A percentile compares a stretch with the other conserved stretches of the same genome.
These are phyloP conservation scores for Tenrec ecaudatus DNA, from an alignment of 2,113 vertebrate genomes.

Conservation along the genomic window DNA sequence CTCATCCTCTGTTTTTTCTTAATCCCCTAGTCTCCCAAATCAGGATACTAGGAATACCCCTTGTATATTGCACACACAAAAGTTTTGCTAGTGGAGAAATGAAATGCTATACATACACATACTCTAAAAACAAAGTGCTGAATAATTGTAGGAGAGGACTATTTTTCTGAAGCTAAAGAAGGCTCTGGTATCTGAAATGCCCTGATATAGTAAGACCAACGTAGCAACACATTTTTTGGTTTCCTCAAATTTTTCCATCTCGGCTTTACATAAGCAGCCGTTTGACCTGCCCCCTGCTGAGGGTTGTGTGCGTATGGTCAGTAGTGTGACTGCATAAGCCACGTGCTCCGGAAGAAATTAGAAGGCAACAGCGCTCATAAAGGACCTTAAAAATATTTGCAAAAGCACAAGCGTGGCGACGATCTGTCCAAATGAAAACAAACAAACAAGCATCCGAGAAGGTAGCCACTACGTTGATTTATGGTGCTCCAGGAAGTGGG, in stretches of 20 bases:
- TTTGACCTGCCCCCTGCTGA: not conserved
- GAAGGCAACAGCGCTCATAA: not conserved
- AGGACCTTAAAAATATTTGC: not conserved
- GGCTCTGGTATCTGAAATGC: not conserved
- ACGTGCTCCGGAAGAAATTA: not conserved
- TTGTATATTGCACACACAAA: not conserved
- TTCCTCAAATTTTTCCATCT: not conserved
- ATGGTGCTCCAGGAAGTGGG: not conserved
- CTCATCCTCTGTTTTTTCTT: not conserved
- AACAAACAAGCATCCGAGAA: not conserved
- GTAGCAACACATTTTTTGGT: no score
- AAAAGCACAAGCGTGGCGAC: not conserved
- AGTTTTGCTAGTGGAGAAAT: not conserved
- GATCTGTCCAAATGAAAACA: not conserved
- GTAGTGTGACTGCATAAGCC: not conserved
- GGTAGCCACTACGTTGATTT: not conserved
- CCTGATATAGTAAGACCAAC: not conserved
- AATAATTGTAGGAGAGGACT: not conserved
- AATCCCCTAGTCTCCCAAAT: not conserved
- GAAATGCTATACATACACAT: not conserved
- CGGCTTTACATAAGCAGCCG: not conserved
- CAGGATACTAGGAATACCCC: not conserved
- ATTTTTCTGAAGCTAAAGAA: not conserved
- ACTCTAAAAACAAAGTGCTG: not conserved
- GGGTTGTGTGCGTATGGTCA: fast-evolving